Evolutionary conservation across 2,113 vertebrate species (phyloP), one percentile per base, ranked within the genome.

Genomic region (Prionailurus bengalensis): DNA sequence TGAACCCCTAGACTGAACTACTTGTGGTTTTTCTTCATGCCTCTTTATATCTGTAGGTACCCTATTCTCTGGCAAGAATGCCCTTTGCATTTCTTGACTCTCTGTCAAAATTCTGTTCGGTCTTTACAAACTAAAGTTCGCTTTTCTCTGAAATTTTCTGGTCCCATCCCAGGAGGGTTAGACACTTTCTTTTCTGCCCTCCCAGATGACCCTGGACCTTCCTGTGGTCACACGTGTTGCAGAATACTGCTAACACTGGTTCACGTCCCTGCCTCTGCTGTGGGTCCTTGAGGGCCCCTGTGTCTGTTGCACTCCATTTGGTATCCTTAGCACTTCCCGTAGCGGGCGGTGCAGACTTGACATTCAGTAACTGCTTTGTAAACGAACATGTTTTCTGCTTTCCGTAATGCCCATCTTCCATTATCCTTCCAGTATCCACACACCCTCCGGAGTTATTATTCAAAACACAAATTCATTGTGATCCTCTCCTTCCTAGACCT

Each of bases 301-400:
- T 55, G 65, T 68, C 31, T 16, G 15, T 19, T 4, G 19, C 25
- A 17, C 74, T 84, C 68, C 23, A 27, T 31, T 80, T 78, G 80
- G 33, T 55, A 25, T 84, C 74, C 55, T 87, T 58, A 65, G 68
- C 74, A 70, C 42, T 74, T 70, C 13, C 29, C 36, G 8, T 42
- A 58, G 74, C 23, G 55, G 19, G 63, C 80, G 92, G 65, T 23
- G 9, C 23, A 48, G 68, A 92, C 27, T 0, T 53, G 79, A 65
- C 21, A 39, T 68, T 96, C 55, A 83, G 74, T 80, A 65, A 89
- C 42, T 51, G 25, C 90, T 96, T 71, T 55, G 31, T 42, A 76
- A 94, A 39, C 65, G 94, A 80, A 89, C 90, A 58, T 2, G 48
- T 86, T 86, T 91, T 68, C 45, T 89, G 45, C 65, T 71, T 70